Evolutionary conservation across 2,888 invertebrate species (phyloP).

Genomic region (Parelbella ahira): DNA sequence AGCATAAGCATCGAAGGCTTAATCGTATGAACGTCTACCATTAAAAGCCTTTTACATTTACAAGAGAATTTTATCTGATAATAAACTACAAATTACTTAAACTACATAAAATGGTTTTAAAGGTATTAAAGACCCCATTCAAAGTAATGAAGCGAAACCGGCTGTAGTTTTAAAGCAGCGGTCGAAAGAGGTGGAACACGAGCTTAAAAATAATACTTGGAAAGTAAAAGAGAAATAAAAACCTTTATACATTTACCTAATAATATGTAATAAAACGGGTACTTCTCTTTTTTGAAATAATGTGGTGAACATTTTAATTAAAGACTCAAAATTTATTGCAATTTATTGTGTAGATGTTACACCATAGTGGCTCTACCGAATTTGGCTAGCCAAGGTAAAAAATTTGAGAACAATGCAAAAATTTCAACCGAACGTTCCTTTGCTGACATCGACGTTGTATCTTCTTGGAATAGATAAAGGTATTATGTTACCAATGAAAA

Average conservation of each 20-base stretch:
- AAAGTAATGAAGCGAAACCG: constrained; percentile 14
- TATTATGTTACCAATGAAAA: not conserved
- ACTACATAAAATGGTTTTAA: constrained; percentile 5
- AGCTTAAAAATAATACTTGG: not conserved
- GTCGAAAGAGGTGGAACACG: not conserved
- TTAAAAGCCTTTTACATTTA: constrained; percentile 16
- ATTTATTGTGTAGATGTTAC: too few relatives aligned
- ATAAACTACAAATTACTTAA: constrained; percentile 6
- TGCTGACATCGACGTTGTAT: constrained; percentile 1
- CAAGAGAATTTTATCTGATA: constrained; percentile 12
- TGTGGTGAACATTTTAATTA: too few relatives aligned
- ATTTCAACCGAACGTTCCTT: not conserved
- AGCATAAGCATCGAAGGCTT: constrained; percentile 1
- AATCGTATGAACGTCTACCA: constrained; percentile 12
- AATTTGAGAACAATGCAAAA: too few relatives aligned
- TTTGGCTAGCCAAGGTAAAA: too few relatives aligned
- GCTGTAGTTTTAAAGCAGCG: constrained; percentile 4
- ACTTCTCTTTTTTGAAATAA: too few relatives aligned
- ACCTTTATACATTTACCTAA: too few relatives aligned
- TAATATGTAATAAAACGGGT: too few relatives aligned
- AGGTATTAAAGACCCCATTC: constrained; percentile 15
- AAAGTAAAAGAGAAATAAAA: too few relatives aligned
- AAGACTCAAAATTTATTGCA: too few relatives aligned
- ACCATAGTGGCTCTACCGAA: too few relatives aligned
- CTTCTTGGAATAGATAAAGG: constrained; percentile 11